Conservation (phyloP, 2,797 vertebrate species). For the Anabas testudineus region DNA sequence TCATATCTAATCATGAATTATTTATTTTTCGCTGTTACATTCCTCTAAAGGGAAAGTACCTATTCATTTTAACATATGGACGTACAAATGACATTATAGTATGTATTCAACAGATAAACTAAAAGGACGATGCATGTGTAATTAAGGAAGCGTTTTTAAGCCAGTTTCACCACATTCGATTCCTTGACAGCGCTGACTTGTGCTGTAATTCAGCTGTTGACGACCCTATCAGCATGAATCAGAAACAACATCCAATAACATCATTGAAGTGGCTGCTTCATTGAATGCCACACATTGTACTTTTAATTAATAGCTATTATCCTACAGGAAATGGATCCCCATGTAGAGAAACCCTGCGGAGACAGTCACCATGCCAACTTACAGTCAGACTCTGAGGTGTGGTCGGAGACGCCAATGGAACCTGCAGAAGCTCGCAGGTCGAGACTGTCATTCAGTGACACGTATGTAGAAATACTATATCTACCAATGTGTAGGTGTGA, state of each 20-base stretch:
- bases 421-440: conserved; percentile 88
- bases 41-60: too few species aligned
- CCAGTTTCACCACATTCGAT: too few species aligned
- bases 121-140: neutral
- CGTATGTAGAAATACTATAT: conserved; percentile 82
- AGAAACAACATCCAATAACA: neutral
- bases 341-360: conserved; percentile 78
- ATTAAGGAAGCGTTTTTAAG: neutral
- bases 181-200: too few species aligned
- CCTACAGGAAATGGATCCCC: conserved; percentile 89
- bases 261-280: neutral
- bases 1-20: neutral
- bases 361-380: conserved; percentile 88
- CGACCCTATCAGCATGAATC: neutral
- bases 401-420: conserved; percentile 88
- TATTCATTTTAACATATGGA: too few species aligned
- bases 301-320: conserved; percentile 6
- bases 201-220: neutral
- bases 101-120: too few species aligned
- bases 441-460: conserved; percentile 92
- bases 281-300: conserved; percentile 8
- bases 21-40: too few species aligned
- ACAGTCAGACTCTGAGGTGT: conserved; percentile 89
- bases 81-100: too few species aligned
- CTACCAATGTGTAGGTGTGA: neutral